Evolutionary conservation across 53 echinoderm and acorn worm species (phyloP).

Genomic region (Actinopyga echinites): DNA sequence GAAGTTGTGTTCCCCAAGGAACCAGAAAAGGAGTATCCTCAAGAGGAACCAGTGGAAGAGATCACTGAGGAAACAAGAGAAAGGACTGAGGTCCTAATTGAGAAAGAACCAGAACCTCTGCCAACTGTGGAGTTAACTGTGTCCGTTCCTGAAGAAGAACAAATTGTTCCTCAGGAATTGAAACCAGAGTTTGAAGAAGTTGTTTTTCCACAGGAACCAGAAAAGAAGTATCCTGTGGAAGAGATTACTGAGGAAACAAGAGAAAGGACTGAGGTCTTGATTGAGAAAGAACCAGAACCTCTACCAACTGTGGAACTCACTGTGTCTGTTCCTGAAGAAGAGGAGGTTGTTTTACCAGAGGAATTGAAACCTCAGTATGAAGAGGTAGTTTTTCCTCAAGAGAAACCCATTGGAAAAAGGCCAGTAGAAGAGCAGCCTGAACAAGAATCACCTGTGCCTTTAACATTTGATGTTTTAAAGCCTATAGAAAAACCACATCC

Average conservation of each 20-base stretch:
- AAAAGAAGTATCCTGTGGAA: slow-evolving; percentile 50
- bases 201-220: slow-evolving; percentile 52
- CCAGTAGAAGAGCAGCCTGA: neutral
- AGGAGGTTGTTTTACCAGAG: neutral
- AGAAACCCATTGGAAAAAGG: slow-evolving; percentile 1
- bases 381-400: slow-evolving; percentile 30
- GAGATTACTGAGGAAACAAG: slow-evolving; percentile 48
- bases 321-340: slow-evolving; percentile 52
- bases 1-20: slow-evolving; percentile 54
- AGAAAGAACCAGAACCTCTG: slow-evolving; percentile 53
- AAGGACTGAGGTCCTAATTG: slow-evolving; percentile 60
- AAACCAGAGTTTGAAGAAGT: slow-evolving; percentile 63
- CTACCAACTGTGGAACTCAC: slow-evolving; percentile 46
- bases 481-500: slow-evolving; percentile 62
- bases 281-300: slow-evolving; percentile 48
- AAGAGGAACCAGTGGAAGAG: slow-evolving; percentile 38
- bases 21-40: slow-evolving; percentile 46
- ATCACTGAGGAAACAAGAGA: slow-evolving; percentile 50
- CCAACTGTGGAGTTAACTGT: slow-evolving; percentile 59
- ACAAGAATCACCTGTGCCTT: neutral
- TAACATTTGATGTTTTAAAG: slow-evolving; percentile 34
- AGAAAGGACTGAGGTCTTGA: slow-evolving; percentile 45
- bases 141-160: slow-evolving; percentile 37
- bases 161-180: neutral
- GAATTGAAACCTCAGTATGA: slow-evolving; percentile 14